These are phyloP conservation scores for Lithophane ornitopus DNA, from an alignment of 2,888 invertebrate species.

Conservation along the genomic window DNA sequence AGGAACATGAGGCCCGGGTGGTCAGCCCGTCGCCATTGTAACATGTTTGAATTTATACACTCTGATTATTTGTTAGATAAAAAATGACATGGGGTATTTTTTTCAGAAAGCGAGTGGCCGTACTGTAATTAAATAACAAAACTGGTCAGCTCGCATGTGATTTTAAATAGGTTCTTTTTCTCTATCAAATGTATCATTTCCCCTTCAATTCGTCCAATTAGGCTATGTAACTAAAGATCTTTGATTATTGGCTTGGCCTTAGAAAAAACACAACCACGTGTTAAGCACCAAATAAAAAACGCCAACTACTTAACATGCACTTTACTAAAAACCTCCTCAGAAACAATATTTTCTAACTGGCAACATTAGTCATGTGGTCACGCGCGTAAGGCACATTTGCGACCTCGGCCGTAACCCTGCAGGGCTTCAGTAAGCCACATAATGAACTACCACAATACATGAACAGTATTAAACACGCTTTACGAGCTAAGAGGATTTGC, in stretches of 20 bases:
- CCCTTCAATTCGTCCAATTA: not conserved
- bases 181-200: not conserved
- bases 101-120: not conserved
- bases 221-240: not conserved
- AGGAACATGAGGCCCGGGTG: conserved; percentile 26
- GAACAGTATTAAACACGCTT: conserved; percentile 65
- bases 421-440: conserved; percentile 74
- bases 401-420: conserved; percentile 75
- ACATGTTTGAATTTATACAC: conserved; percentile 9
- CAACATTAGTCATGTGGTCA: conserved; percentile 52
- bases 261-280: conserved; percentile 21
- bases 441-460: conserved; percentile 70
- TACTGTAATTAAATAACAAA: not conserved
- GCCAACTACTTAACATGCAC: conserved; percentile 10
- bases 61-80: conserved; percentile 25
- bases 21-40: conserved; percentile 11
- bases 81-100: not conserved
- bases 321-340: conserved; percentile 19
- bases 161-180: not conserved
- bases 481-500: conserved; percentile 67
- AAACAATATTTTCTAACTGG: conserved; percentile 50
- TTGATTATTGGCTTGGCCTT: conserved; percentile 23
- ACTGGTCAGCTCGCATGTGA: no score
- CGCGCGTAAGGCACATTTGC: conserved; percentile 44
- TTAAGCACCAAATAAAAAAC: conserved; percentile 34